Evolutionary conservation across 2,888 invertebrate species (phyloP).

Genomic region (Lycocerus yunnanus): DNA sequence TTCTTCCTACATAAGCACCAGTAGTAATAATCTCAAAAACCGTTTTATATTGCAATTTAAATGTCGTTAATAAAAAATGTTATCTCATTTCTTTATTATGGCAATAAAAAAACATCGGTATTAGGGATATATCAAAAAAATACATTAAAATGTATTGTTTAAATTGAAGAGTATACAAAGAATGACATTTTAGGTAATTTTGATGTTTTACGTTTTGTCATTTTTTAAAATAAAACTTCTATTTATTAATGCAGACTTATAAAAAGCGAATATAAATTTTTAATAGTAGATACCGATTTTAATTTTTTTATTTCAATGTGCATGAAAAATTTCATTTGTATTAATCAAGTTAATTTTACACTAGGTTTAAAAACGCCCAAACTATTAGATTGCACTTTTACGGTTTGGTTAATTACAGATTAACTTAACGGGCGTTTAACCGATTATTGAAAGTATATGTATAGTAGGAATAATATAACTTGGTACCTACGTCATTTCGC

Average conservation of each 20-base stretch:
- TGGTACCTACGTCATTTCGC: no score
- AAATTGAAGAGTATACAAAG: neutral
- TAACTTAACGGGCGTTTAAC: no score
- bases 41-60: slow-evolving; percentile 4
- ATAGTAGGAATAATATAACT: no score
- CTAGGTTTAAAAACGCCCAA: no score
- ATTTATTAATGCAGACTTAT: neutral
- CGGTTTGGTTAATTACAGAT: no score
- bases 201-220: neutral
- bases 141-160: neutral
- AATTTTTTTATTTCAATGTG: neutral
- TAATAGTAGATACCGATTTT: neutral
- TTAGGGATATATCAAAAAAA: neutral
- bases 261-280: neutral
- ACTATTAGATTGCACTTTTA: no score
- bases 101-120: slow-evolving; percentile 1
- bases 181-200: slow-evolving; percentile 2
- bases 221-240: neutral
- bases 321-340: no score
- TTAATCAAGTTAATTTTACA: no score
- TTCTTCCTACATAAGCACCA: neutral
- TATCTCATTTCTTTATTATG: slow-evolving; percentile 1
- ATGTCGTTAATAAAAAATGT: slow-evolving; percentile 3
- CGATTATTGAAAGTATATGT: no score
- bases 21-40: slow-evolving; percentile 5